Conservation (phyloP, 30 jellyfish, hydroid and myxozoan genomes). For the Pseudorhiza aurosa region DNA sequence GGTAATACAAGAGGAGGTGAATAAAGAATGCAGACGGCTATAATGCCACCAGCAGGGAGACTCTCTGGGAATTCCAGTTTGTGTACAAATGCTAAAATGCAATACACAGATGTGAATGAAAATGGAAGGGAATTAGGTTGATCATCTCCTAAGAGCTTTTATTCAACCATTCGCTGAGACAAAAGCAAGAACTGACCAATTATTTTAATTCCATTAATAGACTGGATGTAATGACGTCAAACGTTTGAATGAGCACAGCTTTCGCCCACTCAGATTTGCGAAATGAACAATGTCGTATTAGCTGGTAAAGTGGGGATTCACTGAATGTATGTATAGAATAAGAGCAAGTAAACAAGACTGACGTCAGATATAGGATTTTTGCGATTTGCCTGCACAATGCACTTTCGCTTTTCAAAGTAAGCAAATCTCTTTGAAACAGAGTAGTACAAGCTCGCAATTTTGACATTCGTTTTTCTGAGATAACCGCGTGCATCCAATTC, state of each 20-base stretch:
- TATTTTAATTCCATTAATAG: conserved; percentile 28
- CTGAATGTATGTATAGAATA: neutral
- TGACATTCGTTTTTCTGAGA: too few relatives aligned
- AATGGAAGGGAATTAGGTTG: neutral
- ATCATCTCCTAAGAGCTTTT: neutral
- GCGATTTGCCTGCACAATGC: too few relatives aligned
- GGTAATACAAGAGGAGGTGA: too few relatives aligned
- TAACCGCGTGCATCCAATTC: too few relatives aligned
- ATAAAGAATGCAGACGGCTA: too few relatives aligned
- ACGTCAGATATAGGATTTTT: too few relatives aligned
- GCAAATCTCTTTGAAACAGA: too few relatives aligned
- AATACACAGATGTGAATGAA: neutral
- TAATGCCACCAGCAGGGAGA: neutral
- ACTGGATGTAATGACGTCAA: conserved; percentile 35
- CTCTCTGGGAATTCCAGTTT: neutral
- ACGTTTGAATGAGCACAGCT: neutral
- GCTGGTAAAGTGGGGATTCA: neutral
- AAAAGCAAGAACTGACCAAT: neutral
- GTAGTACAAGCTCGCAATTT: too few relatives aligned
- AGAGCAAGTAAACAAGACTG: neutral
- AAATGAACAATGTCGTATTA: neutral
- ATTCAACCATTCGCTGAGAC: neutral
- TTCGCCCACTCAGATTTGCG: conserved; percentile 46
- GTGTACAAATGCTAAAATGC: neutral
- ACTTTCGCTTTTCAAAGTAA: too few relatives aligned